phyloP scores from a whole-genome alignment of 2,888 invertebrate species.

The Pollenia amentaria region DNA sequence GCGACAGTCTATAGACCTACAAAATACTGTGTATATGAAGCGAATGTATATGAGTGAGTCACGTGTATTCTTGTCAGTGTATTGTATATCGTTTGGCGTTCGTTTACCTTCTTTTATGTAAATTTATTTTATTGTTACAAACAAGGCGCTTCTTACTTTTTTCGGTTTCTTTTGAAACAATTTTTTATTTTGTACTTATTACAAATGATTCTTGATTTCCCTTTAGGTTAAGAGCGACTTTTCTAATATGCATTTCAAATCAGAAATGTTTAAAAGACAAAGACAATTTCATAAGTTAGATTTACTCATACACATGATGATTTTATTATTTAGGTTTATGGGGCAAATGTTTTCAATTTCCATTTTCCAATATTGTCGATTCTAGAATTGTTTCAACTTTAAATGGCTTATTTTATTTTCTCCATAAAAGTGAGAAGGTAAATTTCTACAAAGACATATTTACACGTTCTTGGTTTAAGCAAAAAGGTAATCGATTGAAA shows the following conservation, averaged over 20 bases:
- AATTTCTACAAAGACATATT: background rate
- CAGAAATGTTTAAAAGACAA: constrained; percentile 40
- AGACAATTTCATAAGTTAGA: constrained; percentile 9
- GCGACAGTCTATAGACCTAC: too few relatives aligned
- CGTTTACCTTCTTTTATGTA: constrained; percentile 29
- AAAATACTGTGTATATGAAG: too few relatives aligned
- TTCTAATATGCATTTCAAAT: constrained; percentile 56
- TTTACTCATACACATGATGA: background rate
- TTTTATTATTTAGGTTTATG: constrained; percentile 34
- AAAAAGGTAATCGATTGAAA: background rate
- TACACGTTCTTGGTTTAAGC: background rate
- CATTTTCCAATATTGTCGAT: constrained; percentile 13
- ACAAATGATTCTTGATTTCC: constrained; percentile 54
- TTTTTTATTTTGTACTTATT: constrained; percentile 1
- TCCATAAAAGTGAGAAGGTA: background rate
- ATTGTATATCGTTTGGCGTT: too few relatives aligned
- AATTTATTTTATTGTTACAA: constrained; percentile 36
- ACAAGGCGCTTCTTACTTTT: constrained; percentile 15
- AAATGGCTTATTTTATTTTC: background rate
- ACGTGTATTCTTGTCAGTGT: too few relatives aligned
- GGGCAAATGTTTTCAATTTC: constrained; percentile 17
- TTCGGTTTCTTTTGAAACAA: background rate
- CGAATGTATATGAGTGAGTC: too few relatives aligned
- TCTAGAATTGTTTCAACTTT: constrained; percentile 16
- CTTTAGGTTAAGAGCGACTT: constrained; percentile 41